Evolutionary conservation across 2,797 vertebrate genomes (phyloP).

Genomic region (Bradypodion pumilum): DNA sequence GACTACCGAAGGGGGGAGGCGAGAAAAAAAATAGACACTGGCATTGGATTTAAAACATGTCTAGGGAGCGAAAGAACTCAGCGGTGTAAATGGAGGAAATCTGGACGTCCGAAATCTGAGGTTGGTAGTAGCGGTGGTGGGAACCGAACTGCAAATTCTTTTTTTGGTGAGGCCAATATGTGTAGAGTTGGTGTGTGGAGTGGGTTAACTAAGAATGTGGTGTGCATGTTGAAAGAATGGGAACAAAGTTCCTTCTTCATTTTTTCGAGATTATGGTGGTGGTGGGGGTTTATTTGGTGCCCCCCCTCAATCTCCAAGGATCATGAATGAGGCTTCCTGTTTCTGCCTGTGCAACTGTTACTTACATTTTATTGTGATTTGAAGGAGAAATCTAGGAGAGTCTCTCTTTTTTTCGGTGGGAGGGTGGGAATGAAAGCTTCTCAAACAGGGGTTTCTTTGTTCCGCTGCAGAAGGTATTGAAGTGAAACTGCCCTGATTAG

Average conservation of each 20-base stretch:
- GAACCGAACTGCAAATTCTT: too few relatives aligned
- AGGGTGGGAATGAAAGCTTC: conserved; percentile 9
- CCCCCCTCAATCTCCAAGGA: not conserved
- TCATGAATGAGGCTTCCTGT: not conserved
- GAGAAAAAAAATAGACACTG: conserved; percentile 19
- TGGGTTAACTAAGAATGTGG: too few relatives aligned
- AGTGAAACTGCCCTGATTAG: conserved; percentile 37
- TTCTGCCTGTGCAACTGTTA: not conserved
- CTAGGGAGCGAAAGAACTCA: conserved; percentile 16
- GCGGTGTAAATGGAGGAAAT: conserved; percentile 35
- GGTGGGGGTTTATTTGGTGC: conserved; percentile 4
- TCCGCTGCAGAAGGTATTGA: conserved; percentile 53
- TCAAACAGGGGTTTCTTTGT: conserved; percentile 76
- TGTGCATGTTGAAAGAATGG: conserved; percentile 13
- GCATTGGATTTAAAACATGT: conserved; percentile 38
- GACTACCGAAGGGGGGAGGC: not conserved
- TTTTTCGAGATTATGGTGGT: conserved; percentile 57
- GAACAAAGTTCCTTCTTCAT: conserved; percentile 42
- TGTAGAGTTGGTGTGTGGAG: too few relatives aligned
- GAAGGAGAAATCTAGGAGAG: conserved; percentile 41
- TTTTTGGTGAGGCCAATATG: too few relatives aligned
- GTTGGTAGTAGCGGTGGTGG: conserved; percentile 30
- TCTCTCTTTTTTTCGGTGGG: conserved; percentile 42
- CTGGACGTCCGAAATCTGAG: conserved; percentile 42
- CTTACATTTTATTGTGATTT: conserved; percentile 29